Conservation (phyloP, 2,888 invertebrate genomes). For the Asteroscopus sphinx region DNA sequence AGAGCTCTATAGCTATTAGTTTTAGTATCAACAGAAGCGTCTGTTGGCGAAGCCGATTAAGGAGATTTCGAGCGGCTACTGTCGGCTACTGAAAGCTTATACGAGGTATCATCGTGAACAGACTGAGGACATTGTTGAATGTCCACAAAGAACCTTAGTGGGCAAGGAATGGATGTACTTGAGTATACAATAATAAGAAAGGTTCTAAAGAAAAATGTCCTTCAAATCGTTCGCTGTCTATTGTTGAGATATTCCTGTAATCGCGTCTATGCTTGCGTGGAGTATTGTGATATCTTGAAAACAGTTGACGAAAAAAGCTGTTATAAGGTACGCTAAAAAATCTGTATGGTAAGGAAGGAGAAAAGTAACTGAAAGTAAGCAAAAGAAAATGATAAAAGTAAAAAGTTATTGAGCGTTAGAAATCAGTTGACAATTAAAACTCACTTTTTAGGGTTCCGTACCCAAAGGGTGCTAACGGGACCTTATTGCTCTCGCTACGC, state of each 20-base stretch:
- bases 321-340: too few relatives aligned
- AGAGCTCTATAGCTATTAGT: background rate
- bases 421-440: too few relatives aligned
- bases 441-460: too few relatives aligned
- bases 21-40: slow-evolving; percentile 19
- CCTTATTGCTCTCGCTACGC: too few relatives aligned
- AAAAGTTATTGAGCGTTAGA: too few relatives aligned
- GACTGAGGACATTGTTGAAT: slow-evolving; percentile 53
- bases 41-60: slow-evolving; percentile 71
- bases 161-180: slow-evolving; percentile 12
- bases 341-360: too few relatives aligned
- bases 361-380: too few relatives aligned
- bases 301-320: too few relatives aligned
- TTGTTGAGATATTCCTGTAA: background rate
- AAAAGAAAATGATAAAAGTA: too few relatives aligned
- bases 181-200: slow-evolving; percentile 17
- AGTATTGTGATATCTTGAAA: too few relatives aligned
- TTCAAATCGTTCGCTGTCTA: slow-evolving; percentile 6
- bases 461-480: too few relatives aligned
- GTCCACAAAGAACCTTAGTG: slow-evolving; percentile 50
- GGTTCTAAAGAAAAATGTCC: slow-evolving; percentile 9
- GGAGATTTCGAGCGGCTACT: slow-evolving; percentile 64
- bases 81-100: slow-evolving; percentile 64
- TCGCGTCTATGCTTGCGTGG: background rate
- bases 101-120: slow-evolving; percentile 53